These are phyloP conservation scores for Arge pagana DNA, from an alignment of 2,888 invertebrate genomes.

Conservation along the genomic window DNA sequence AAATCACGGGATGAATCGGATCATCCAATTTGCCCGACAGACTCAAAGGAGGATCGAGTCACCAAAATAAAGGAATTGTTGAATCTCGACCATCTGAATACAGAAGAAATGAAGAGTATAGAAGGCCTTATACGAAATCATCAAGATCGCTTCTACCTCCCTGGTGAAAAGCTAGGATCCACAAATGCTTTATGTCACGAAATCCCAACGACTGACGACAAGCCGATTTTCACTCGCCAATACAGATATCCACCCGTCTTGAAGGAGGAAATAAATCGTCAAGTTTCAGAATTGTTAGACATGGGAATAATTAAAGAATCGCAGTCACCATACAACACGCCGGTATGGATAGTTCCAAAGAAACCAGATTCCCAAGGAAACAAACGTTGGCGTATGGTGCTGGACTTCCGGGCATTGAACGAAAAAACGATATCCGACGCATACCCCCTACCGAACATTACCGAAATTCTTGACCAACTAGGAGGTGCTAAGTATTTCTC, in stretches of 20 bases:
- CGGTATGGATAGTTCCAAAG: slow-evolving; percentile 41
- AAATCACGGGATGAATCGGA: no score
- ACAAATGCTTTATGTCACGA: slow-evolving; percentile 21
- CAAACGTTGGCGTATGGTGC: slow-evolving; percentile 18
- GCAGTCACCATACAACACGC: slow-evolving; percentile 29
- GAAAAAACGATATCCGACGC: slow-evolving; percentile 46
- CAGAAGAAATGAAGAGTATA: slow-evolving; percentile 26
- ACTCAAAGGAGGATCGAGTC: slow-evolving; percentile 3
- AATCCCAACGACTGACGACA: slow-evolving; percentile 32
- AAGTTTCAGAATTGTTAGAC: slow-evolving; percentile 40
- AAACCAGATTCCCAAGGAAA: slow-evolving; percentile 36
- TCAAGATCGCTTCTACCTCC: slow-evolving; percentile 23
- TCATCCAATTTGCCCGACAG: no score
- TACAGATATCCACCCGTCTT: slow-evolving; percentile 49
- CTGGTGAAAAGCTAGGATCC: slow-evolving; percentile 19
- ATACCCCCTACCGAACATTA: slow-evolving; percentile 50
- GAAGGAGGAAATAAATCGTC: slow-evolving; percentile 41
- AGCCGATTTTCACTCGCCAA: slow-evolving; percentile 43
- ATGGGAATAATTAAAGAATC: slow-evolving; percentile 40
- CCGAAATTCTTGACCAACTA: slow-evolving; percentile 48
- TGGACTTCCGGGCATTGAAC: slow-evolving; percentile 39
- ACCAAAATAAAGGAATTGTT: slow-evolving; percentile 1
- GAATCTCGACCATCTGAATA: slow-evolving; percentile 25
- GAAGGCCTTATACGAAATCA: slow-evolving; percentile 21
- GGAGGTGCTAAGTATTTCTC: slow-evolving; percentile 49